Percentiles rank a stretch among this genome's conserved stretches.
These are phyloP conservation scores for Ecliptopera silaceata DNA, from an alignment of 2,888 invertebrate genomes.

Conservation along the genomic window DNA sequence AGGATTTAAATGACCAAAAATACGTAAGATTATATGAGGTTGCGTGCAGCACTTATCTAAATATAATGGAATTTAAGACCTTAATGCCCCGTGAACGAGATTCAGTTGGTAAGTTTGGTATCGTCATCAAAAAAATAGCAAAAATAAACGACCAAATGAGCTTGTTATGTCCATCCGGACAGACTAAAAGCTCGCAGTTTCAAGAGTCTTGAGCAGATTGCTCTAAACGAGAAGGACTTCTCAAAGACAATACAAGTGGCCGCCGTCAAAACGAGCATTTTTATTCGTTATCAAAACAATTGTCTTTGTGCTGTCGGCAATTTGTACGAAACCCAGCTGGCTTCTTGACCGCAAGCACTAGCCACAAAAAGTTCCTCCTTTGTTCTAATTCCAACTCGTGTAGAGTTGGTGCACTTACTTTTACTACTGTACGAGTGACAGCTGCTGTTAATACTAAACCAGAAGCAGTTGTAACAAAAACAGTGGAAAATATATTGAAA, in stretches of 20 bases:
- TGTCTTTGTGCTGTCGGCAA: slow-evolving; percentile 20
- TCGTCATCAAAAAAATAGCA: background rate
- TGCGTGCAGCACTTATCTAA: no score
- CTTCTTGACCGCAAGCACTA: slow-evolving; percentile 28
- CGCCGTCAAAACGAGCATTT: slow-evolving; percentile 43
- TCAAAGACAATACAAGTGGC: slow-evolving; percentile 42
- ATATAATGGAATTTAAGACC: no score
- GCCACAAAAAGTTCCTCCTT: slow-evolving; percentile 33
- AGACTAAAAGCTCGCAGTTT: slow-evolving; percentile 40
- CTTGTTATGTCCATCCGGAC: slow-evolving; percentile 16
- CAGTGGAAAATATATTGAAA: no score
- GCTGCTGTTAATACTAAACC: slow-evolving; percentile 14
- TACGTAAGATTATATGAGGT: no score
- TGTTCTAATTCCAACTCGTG: slow-evolving; percentile 24
- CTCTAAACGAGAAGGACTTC: slow-evolving; percentile 48
- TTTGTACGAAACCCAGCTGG: slow-evolving; percentile 30
- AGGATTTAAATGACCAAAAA: no score
- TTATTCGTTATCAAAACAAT: slow-evolving; percentile 40
- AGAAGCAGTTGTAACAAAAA: no score
- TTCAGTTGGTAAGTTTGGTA: background rate
- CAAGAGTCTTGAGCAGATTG: slow-evolving; percentile 52
- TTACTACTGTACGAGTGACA: slow-evolving; percentile 21
- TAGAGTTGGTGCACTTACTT: slow-evolving; percentile 27
- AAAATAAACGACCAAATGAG: slow-evolving; percentile 1
- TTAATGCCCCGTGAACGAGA: no score